Evolutionary conservation across 2,888 invertebrate species (phyloP).

Genomic region (Neoascia interrupta): DNA sequence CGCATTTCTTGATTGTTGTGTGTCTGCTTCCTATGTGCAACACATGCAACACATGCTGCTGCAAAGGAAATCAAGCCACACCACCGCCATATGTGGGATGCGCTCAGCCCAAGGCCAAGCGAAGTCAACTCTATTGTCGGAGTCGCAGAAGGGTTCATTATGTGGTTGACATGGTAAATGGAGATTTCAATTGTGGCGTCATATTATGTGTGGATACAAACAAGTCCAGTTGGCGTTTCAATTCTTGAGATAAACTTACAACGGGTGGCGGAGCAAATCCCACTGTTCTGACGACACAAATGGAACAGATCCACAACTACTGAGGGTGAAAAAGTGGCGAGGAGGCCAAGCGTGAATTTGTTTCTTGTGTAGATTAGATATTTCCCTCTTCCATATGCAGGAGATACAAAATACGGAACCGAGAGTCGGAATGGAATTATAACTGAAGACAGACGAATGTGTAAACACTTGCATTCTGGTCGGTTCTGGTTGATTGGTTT

Average conservation of each 20-base stretch:
- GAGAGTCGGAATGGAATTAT: conserved; percentile 17
- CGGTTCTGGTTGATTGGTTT: conserved; percentile 62
- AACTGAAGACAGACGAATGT: conserved; percentile 2
- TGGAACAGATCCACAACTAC: conserved; percentile 42
- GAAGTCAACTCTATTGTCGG: conserved; percentile 65
- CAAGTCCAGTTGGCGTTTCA: neutral
- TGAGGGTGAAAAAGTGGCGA: conserved; percentile 5
- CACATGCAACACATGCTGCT: no score
- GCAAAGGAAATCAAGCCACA: neutral
- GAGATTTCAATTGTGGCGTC: conserved; percentile 68
- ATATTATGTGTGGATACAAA: conserved; percentile 8
- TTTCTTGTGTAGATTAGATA: neutral
- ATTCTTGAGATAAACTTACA: conserved; percentile 15
- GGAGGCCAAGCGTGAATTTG: conserved; percentile 49
- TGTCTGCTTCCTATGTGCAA: conserved; percentile 63
- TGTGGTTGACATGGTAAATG: conserved; percentile 66
- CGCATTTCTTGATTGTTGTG: conserved; percentile 43
- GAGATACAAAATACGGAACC: neutral
- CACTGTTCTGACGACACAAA: conserved; percentile 40
- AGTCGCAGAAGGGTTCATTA: conserved; percentile 39
- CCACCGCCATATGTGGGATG: conserved; percentile 32
- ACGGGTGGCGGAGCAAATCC: no score
- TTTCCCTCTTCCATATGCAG: conserved; percentile 2
- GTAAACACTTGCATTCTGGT: conserved; percentile 64
- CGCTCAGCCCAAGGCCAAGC: conserved; percentile 63